phyloP scores from a whole-genome alignment of 1,140 invertebrate species.

The Scaptomyza pallida region DNA sequence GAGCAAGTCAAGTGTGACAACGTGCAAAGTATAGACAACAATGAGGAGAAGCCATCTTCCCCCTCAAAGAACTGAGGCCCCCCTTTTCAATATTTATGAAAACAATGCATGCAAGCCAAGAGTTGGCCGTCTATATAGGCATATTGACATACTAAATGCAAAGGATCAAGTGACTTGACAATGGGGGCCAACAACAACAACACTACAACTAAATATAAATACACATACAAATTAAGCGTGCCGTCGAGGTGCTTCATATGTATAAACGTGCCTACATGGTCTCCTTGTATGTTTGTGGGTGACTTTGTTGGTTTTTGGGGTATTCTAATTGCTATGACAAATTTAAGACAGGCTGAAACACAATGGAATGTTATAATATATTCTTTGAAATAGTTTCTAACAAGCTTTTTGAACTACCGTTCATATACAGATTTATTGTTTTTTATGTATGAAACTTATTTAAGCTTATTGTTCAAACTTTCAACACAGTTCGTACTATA shows the following conservation, averaged over 20 bases:
- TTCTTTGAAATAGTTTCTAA: background rate
- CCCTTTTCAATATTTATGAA: slow-evolving; percentile 54
- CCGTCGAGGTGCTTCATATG: background rate
- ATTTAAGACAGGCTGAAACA: background rate
- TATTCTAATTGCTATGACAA: background rate
- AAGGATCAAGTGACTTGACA: slow-evolving; percentile 66
- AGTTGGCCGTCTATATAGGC: slow-evolving; percentile 44
- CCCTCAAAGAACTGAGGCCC: slow-evolving; percentile 14
- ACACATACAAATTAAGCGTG: slow-evolving; percentile 54
- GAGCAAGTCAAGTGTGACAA: slow-evolving; percentile 58
- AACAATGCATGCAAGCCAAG: slow-evolving; percentile 75
- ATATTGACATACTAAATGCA: slow-evolving; percentile 76
- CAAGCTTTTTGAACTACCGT: background rate
- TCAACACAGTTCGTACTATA: no score
- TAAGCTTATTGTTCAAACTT: no score
- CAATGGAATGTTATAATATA: background rate
- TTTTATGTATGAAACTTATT: no score
- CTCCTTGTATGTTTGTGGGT: no score
- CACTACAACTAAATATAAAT: slow-evolving; percentile 52
- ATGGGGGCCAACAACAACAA: slow-evolving; percentile 37
- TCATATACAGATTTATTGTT: no score
- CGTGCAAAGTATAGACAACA: slow-evolving; percentile 67
- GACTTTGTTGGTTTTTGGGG: background rate
- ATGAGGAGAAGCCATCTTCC: slow-evolving; percentile 36
- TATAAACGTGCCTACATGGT: background rate